Evolutionary conservation across 2,113 vertebrate species (phyloP), one percentile per base, ranked within the genome.

Genomic region (Carassius carassius): DNA sequence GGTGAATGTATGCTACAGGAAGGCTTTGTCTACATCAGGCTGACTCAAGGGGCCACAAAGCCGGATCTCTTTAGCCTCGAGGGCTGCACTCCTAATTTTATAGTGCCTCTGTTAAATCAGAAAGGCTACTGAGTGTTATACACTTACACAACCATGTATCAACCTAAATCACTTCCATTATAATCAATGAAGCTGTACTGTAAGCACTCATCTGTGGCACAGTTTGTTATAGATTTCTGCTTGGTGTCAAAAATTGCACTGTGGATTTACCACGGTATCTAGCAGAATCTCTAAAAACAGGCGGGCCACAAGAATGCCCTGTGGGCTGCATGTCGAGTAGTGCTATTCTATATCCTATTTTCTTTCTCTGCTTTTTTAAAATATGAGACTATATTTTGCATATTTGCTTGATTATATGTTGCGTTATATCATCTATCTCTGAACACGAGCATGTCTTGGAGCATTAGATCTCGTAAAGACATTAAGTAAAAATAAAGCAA

Each of bases 1-100:
- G 85, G 84, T 51, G 87, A 80, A 82, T 70, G 32, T 85, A 85
- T 67, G 78, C 72, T 84, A 86, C 83, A 85, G 79, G 78, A 86
- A 91, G 10, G 12, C 37, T 73, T 32, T 35, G 69, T 44, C 37
- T 72, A n/a, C 21, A 72, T 72, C 35, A 72, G 69, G 11, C 4
- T 19, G n/a, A 72, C 72, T 75, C 41, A 44, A 51, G 72, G 44
- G 72, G 41, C 69, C 72, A 51, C 72, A 75, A 44, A 75, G 3
- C 72, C 23, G 23, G 73, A 29, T 75, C 14, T 47, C n/a, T 75
- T 75, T 29, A 51, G 23, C 73, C 73, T 75, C 14, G 1, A 49
- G 73, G 14, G 73, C 23, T 1, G 3, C 41, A 75, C 73, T 49
- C 14, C 44, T 75, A 75, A 75, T 75, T 75, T 75, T 51, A 51